Conservation (phyloP, 2,797 vertebrate species). For the Lepilemur ruficaudatus region DNA sequence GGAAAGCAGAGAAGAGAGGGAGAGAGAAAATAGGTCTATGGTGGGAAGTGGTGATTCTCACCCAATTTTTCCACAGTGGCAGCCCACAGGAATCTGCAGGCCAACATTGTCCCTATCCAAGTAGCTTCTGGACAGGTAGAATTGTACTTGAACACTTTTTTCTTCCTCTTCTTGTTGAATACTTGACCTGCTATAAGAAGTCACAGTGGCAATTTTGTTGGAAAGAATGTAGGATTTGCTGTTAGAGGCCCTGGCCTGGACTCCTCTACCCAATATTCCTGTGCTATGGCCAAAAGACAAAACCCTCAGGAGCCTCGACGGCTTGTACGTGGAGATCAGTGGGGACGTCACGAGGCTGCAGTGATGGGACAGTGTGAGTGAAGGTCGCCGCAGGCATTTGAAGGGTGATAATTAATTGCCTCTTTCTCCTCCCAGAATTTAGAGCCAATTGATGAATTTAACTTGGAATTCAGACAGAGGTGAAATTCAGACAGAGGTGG, state of each 20-base stretch:
- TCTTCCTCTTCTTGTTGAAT: background rate
- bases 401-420: background rate
- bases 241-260: background rate
- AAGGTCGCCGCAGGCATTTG: background rate
- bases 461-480: background rate
- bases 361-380: too few relatives aligned
- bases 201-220: background rate
- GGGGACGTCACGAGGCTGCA: rapidly evolving
- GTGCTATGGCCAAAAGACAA: too few relatives aligned
- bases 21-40: background rate
- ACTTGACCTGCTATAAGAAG: background rate
- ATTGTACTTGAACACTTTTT: background rate
- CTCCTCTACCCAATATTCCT: background rate
- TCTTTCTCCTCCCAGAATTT: background rate
- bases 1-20: background rate
- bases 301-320: background rate
- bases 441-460: background rate
- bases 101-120: background rate
- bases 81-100: background rate
- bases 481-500: too few relatives aligned
- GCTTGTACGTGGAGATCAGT: background rate
- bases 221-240: background rate
- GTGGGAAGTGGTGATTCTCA: background rate
- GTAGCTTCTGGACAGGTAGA: background rate
- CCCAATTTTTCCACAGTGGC: too few relatives aligned